Evolutionary conservation across 2,888 invertebrate species (phyloP), one percentile per base, ranked within the genome.

Genomic region (Plagodis dolabraria): DNA sequence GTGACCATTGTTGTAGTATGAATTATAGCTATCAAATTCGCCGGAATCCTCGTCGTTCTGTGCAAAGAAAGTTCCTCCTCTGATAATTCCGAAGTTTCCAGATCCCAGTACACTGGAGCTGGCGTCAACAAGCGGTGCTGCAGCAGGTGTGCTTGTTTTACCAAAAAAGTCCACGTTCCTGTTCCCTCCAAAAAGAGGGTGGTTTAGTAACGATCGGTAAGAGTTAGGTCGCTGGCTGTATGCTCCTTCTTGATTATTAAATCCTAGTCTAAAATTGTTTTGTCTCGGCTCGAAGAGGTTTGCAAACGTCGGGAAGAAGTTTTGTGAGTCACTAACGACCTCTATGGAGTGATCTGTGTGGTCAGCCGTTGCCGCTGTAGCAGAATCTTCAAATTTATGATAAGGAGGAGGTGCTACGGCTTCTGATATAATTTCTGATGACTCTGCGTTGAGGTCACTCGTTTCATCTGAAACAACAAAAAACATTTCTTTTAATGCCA

Each of bases 81-180:
- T 94, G 51, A 98, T 96, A 0, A 98, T 97, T 0, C 97, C 97
- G 75, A 97, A 97, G 83, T 97, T 97, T 0, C 97, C 97, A 0
- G 97, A 97, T 6, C 97, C 95, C 6, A 97, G 86, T 10, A 97
- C 92, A 47, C 95, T 94, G 33, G 95, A 93, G 70, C 94, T 94
- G 1, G 94, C 93, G 47, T 93, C 92, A 9, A 91, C 89, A 53
- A 85, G 79, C 35, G 86, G 89, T 60, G 90, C 93, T 63, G 86
- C 84, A 6, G 81, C 72, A 0, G 85, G 83, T 0, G 83, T 79
- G 65, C 79, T 86, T 48, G 87, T 83, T 69, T 92, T 92, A 5
- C 83, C 85, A 51, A 88, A 89, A 55, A 82, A 85, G 58, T 90
- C 91, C 22, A 82, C 60, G 52, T 85, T 88, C 64, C 86, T 80